Percentiles rank a stretch among this genome's conserved stretches.
Evolutionary conservation across 2,113 vertebrate species (phyloP).

Genomic region (Lanius ludovicianus): DNA sequence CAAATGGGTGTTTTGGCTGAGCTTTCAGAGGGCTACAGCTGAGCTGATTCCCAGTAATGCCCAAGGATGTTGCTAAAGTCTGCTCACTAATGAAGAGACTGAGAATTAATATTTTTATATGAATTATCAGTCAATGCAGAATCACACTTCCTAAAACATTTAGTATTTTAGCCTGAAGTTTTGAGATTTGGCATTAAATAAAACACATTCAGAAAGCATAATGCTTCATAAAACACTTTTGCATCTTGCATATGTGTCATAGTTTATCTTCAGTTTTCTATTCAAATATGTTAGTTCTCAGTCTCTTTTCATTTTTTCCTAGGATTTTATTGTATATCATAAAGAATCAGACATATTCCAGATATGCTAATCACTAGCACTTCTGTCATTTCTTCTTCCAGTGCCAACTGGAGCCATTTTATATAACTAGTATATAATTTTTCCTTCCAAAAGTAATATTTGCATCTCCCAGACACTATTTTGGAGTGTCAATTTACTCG

Average conservation of each 20-base stretch:
- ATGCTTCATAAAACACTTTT: not conserved
- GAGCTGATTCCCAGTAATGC: not conserved
- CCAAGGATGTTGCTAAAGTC: not conserved
- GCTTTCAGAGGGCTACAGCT: not conserved
- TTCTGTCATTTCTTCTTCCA: not conserved
- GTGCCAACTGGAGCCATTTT: not conserved
- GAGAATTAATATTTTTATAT: not conserved
- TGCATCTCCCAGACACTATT: not conserved
- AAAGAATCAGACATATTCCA: not conserved
- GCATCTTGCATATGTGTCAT: not conserved
- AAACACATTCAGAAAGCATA: not conserved
- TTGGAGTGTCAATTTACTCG: not conserved
- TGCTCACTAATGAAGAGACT: not conserved
- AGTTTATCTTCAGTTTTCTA: not conserved
- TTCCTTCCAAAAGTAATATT: constrained; percentile 10
- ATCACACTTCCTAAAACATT: not conserved
- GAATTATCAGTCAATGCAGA: not conserved
- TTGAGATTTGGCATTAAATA: not conserved
- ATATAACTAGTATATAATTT: not conserved
- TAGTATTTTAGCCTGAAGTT: not conserved
- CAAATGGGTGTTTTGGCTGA: not conserved
- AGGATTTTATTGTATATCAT: not conserved
- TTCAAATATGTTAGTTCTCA: not conserved
- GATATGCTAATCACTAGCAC: not conserved
- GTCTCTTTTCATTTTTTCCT: not conserved